Base-by-base conservation (phyloP, 2,797 vertebrate species). In the Enteromius paludinosus region DNA sequence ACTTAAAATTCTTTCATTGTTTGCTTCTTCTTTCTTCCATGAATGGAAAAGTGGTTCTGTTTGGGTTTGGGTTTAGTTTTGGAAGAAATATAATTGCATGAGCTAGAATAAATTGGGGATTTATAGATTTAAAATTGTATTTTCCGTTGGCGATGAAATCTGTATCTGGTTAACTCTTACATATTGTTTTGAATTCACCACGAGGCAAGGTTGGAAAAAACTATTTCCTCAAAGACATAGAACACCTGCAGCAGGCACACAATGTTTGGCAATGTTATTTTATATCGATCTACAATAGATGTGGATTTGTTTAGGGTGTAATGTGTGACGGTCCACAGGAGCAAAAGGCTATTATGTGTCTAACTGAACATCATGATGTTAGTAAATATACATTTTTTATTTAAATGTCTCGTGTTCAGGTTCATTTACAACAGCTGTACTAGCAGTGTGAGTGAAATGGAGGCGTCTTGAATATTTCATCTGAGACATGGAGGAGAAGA, bases 381-480 rank as follows among this genome's bases (percentile, higher is more conserved):
- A 89, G 89, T 91, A 90, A 90, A 86, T 90, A 89, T 90, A 77
- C 83, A 91, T 92, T 71, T 91, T 88, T 88, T 90, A 88, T 92
- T 90, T 59, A 61, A 61, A 80, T 64, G 23, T 20, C 28, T 35
- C 43, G 17, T 75, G 80, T 69, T 85, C 20, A 25, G 81, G 84
- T 89, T 92, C 87, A 91, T 92, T 92, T 92, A 89, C 87, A 85
- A 83, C 81, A 87, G 83, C 73, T 56, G 80, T 87, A 90, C 82
- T 81, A 59, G 86, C 49, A 84, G 79, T 25, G 56, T 79, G 83
- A 86, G 82, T 75, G 85, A 85, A 88, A 88, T 87, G 83, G 85
- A 83, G 79, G 69, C 73, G 20, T 87, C 81, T 66, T 93, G 87
- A 90, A 92, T 93, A 92, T 93, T 94, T 92, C 89, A 92, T 93